Percentiles rank a stretch among this genome's conserved stretches.
Evolutionary conservation across 1,140 invertebrate species (phyloP).

Genomic region (Pteromalus puparum): DNA sequence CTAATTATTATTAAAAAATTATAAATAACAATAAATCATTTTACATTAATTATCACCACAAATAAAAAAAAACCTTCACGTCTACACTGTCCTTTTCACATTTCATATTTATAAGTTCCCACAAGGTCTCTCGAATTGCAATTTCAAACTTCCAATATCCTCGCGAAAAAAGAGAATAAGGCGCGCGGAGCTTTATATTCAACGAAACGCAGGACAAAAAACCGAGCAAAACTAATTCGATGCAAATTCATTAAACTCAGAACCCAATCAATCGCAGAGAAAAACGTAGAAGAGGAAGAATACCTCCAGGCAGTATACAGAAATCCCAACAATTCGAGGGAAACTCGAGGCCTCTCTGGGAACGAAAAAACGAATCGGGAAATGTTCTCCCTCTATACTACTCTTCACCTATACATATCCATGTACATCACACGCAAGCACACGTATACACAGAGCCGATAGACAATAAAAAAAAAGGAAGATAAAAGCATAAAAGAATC

Average conservation of each 20-base stretch:
- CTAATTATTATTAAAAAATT: too few species aligned
- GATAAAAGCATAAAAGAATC: constrained; percentile 20
- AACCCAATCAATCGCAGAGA: too few species aligned
- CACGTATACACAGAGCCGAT: not conserved
- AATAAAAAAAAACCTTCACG: too few species aligned
- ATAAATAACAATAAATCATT: too few species aligned
- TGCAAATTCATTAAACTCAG: constrained; percentile 8
- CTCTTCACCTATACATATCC: not conserved
- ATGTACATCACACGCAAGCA: not conserved
- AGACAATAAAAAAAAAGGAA: constrained; percentile 22
- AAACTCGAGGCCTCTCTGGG: not conserved
- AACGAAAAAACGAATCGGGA: constrained; percentile 10
- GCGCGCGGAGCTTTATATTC: too few species aligned
- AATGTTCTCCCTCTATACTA: not conserved
- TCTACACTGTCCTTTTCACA: too few species aligned
- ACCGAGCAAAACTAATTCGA: not conserved
- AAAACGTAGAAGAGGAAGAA: too few species aligned
- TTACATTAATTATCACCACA: too few species aligned
- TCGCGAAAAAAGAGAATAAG: too few species aligned
- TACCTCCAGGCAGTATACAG: not conserved
- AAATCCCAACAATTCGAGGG: not conserved
- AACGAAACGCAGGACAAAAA: not conserved
- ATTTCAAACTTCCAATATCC: too few species aligned
- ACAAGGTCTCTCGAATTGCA: too few species aligned
- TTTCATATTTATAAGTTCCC: too few species aligned